Evolutionary conservation across 2,113 vertebrate genomes (phyloP).

Genomic region (Cercocebus atys): DNA sequence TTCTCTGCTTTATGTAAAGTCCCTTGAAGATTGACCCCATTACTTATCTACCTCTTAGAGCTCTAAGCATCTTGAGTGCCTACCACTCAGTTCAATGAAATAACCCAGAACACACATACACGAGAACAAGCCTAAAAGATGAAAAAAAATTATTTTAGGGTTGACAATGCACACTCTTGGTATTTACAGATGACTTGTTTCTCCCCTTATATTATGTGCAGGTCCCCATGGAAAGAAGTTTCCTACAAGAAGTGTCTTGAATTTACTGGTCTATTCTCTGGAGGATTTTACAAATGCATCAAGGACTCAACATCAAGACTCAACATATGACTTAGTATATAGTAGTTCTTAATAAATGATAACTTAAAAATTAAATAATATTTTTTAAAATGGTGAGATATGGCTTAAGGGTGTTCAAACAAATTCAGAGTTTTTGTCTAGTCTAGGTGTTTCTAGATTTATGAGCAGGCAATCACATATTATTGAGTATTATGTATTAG

Average conservation of each 20-base stretch:
- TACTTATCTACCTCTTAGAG: background rate
- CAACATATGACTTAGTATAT: background rate
- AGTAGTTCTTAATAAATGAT: slow-evolving; percentile 8
- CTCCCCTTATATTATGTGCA: background rate
- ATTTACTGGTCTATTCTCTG: background rate
- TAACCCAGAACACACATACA: background rate
- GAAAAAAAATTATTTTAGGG: background rate
- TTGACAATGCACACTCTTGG: background rate
- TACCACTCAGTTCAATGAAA: background rate
- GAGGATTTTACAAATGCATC: background rate
- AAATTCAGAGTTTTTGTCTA: background rate
- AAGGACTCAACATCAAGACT: background rate
- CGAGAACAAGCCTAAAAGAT: background rate
- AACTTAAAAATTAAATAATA: background rate
- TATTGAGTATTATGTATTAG: background rate
- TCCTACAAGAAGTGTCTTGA: background rate
- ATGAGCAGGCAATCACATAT: background rate
- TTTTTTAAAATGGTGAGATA: slow-evolving; percentile 1
- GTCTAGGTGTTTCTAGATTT: background rate
- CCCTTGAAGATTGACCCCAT: background rate
- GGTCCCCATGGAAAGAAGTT: background rate
- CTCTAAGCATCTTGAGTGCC: background rate
- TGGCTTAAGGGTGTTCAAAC: background rate
- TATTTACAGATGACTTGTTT: background rate
- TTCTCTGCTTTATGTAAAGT: background rate